Evolutionary conservation across 53 echinoderm and acorn worm species (phyloP), one percentile per base, ranked within the genome.

Genomic region (Patiria pectinifera): DNA sequence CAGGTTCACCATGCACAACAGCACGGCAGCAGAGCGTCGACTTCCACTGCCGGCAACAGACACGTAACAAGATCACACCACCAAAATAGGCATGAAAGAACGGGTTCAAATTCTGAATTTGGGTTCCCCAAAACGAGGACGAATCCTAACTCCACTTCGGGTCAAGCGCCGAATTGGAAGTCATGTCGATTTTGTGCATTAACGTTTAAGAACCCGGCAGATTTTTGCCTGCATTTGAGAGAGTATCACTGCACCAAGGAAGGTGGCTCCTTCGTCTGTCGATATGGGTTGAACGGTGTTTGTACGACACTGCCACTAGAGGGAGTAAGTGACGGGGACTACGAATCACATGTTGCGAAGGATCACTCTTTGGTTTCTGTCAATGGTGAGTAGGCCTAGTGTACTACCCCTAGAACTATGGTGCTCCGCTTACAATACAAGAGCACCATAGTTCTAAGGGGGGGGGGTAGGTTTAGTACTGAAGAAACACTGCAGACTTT

Each of bases 281-380:
- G 93, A 26, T 98, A 97, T 89, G 99, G 97, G 21, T 69, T 86
- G 59, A 95, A 97, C 45, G 96, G 99, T 21, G 95, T 98, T 3
- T 98, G 99, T 71, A 93, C 96, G 4, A 95, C 96, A 9, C 92
- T 97, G 22, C 96, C 99, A 10, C 66, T 96, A 62, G 96, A 97
- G 94, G 99, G 99, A 83, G 95, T 98, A 8, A 98, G 95, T 86
- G 99, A 98, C 53, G 75, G 85, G 43, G 99, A 98, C 89, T 98
- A 98, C 91, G 99, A 97, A 86, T 92, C 86, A 78, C 99, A 98
- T 87, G 99, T 98, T 86, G 95, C 99, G 12, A 96, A 92, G 83
- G 95, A 98, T 53, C 99, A 98, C 80, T 85, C 94, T 0, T 62
- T 45, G 91, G 87, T 98, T 71, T 87, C 93, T 61, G 86, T 93